phyloP scores from a whole-genome alignment of 1,140 invertebrate genomes.

The Bactericera cockerelli region DNA sequence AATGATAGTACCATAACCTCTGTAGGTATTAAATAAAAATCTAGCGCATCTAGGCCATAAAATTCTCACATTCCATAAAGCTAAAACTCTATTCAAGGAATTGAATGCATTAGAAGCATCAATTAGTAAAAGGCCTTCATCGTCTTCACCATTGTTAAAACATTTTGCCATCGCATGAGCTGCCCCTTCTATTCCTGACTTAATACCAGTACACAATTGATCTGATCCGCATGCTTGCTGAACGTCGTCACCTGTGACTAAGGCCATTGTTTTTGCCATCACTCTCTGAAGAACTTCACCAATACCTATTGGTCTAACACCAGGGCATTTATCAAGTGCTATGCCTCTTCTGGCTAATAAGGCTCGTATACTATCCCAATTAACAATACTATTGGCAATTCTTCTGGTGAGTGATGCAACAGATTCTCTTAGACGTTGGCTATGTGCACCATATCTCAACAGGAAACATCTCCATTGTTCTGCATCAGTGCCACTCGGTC shows the following conservation, averaged over 20 bases:
- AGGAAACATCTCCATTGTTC: not conserved
- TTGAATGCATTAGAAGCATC: no score
- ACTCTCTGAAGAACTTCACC: not conserved
- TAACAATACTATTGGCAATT: not conserved
- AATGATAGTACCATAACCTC: not conserved
- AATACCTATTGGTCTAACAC: not conserved
- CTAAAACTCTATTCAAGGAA: no score
- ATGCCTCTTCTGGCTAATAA: not conserved
- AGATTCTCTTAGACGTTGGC: not conserved
- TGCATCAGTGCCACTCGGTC: not conserved
- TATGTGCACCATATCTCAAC: not conserved
- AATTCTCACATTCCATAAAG: not conserved
- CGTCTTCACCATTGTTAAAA: no score
- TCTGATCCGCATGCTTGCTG: no score
- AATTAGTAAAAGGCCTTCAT: no score
- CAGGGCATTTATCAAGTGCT: not conserved
- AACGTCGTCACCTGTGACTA: constrained; percentile 1
- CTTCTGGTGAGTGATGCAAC: not conserved
- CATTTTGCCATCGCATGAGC: no score
- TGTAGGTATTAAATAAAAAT: not conserved
- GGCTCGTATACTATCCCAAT: no score
- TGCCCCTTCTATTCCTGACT: no score
- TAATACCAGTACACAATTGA: no score
- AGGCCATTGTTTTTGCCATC: not conserved
- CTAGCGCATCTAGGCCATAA: not conserved